Evolutionary conservation across 2,888 invertebrate genomes (phyloP), one percentile per base, ranked within the genome.

Genomic region (Drosophila algonquin): DNA sequence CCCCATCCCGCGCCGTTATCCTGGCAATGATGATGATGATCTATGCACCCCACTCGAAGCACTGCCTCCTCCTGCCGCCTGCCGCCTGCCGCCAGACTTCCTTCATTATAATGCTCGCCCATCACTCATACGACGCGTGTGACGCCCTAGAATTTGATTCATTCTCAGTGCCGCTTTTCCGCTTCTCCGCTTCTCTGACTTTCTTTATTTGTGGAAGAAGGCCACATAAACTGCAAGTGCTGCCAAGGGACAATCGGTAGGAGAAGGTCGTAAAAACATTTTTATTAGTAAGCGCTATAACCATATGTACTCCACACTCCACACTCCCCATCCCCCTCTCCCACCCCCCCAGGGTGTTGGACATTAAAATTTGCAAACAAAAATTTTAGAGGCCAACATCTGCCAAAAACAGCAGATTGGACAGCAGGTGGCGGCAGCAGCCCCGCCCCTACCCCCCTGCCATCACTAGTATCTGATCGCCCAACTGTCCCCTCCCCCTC

Each of bases 241-340:
- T 56, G 53, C 67, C 48, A 60, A 56, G 40, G 35, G 58, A 45
- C 30, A 30, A 27, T 27, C 27, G 27, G 30, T 14, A 8, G 45
- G 30, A 5, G 21, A 16, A 4, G 9, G 52, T 24, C 84, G 87
- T 82, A 82, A 82, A 82, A 82, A 77, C 73, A 80, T 79, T 73
- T 83, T 86, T 82, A 86, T 82, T 86, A 73, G 77, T 67, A 46
- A 61, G 47, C 40, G 57, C 81, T 77, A 82, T 86, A 86, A 82
- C 86, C 81, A 82, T 86, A 82, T 86, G 81, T 75, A 24, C 24
- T 24, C 5, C 24, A 21, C 24, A 24, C 24, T 24, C 24, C 24
- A 24, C 24, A 5, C 24, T 24, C 24, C 4, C 24, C 4, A 21
- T 30, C 1, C 14, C n/a, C 10, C 27, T 7, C 16, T 51, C 1